Evolutionary conservation across 2,797 vertebrate genomes (phyloP).

Genomic region (Platyrinchus mystaceus): DNA sequence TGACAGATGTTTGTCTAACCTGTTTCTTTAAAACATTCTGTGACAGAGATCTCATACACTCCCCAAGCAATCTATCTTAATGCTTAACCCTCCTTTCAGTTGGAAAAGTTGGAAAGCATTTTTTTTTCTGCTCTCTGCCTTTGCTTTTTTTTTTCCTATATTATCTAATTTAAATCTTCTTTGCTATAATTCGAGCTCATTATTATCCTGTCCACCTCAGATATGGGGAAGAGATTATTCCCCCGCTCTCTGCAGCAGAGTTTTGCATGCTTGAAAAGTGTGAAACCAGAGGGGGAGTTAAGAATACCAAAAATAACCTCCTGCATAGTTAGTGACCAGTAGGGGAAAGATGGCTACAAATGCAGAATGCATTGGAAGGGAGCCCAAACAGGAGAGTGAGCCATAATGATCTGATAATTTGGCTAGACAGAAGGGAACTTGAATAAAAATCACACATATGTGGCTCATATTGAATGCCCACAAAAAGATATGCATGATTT

Average conservation of each 20-base stretch:
- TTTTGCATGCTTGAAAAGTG: neutral
- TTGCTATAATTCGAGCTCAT: neutral
- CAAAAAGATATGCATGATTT: constrained; percentile 1
- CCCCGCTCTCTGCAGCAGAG: neutral
- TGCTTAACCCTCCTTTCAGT: neutral
- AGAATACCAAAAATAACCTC: constrained; percentile 2
- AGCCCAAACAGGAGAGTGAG: neutral
- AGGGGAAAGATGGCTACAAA: neutral
- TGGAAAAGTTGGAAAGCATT: neutral
- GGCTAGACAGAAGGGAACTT: constrained; percentile 47
- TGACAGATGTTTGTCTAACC: constrained; percentile 61
- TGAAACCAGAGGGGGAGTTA: neutral
- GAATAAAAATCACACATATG: constrained; percentile 31
- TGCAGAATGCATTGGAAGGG: neutral
- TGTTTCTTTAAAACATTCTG: constrained; percentile 1
- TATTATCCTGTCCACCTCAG: neutral
- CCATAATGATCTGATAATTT: constrained; percentile 45
- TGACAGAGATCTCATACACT: constrained; percentile 22
- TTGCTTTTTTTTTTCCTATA: neutral
- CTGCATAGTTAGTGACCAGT: constrained; percentile 11
- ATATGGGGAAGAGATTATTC: neutral
- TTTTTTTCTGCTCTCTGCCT: neutral
- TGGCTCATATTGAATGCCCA: neutral
- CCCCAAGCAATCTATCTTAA: neutral
- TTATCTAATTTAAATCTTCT: neutral